phyloP scores from a whole-genome alignment of 2,113 vertebrate genomes.

The Colossoma macropomum region DNA sequence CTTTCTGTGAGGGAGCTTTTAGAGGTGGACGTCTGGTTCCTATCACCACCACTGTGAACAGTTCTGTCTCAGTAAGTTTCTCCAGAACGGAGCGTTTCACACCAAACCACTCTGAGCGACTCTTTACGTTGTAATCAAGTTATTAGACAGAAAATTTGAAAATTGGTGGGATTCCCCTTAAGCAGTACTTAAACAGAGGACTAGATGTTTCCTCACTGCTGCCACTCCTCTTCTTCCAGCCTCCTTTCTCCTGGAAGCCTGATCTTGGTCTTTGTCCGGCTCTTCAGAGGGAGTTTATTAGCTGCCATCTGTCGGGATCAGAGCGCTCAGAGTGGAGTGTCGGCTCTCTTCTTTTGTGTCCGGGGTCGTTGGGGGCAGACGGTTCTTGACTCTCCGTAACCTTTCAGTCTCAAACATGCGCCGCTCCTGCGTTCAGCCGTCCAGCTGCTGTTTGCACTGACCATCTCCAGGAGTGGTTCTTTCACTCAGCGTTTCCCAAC shows the following conservation, averaged over 20 bases:
- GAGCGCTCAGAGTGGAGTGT: background rate
- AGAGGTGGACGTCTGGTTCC: too few relatives aligned
- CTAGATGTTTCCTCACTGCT: background rate
- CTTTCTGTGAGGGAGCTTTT: too few relatives aligned
- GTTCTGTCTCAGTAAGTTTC: too few relatives aligned
- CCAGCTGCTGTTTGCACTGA: constrained; percentile 27
- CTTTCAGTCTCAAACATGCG: background rate
- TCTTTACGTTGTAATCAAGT: too few relatives aligned
- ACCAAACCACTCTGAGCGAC: too few relatives aligned
- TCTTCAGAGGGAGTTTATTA: constrained; percentile 31
- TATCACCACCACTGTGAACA: too few relatives aligned
- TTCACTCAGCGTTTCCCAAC: background rate
- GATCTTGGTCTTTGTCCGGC: background rate
- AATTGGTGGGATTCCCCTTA: too few relatives aligned
- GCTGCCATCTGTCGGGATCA: constrained; percentile 46
- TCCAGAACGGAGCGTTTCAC: too few relatives aligned
- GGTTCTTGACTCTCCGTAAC: constrained; percentile 26
- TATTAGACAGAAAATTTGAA: too few relatives aligned
- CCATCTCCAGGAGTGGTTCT: background rate
- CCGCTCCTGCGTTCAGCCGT: background rate
- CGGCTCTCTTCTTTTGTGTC: constrained; percentile 14
- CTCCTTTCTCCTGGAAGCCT: background rate
- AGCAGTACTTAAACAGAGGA: too few relatives aligned
- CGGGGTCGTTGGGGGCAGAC: constrained; percentile 5
- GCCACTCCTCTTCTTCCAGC: background rate